Evolutionary conservation across 2,113 vertebrate genomes (phyloP).

Genomic region (Heterochromis multidens): DNA sequence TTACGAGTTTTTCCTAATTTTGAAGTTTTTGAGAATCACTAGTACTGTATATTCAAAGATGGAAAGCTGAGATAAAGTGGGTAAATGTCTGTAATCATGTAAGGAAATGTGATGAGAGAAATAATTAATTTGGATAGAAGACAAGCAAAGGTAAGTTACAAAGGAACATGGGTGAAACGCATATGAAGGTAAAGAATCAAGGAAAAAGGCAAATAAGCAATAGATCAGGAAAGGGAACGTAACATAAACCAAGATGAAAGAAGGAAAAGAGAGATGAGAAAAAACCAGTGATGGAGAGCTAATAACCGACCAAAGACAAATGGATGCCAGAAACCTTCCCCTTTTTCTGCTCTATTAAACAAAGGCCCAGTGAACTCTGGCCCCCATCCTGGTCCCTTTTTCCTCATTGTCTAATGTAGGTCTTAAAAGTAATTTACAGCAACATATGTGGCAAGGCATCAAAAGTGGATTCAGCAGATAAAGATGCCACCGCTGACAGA

Average conservation of each 20-base stretch:
- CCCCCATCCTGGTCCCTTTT: conserved; percentile 13
- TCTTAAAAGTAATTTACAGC: conserved; percentile 70
- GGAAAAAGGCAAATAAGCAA: neutral
- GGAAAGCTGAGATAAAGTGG: conserved; percentile 6
- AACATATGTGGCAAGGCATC: conserved; percentile 65
- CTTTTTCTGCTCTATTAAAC: conserved; percentile 39
- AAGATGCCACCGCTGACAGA: conserved; percentile 65
- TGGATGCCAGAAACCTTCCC: conserved; percentile 27
- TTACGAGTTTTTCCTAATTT: too few relatives aligned
- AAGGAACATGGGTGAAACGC: neutral
- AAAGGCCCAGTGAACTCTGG: conserved; percentile 21
- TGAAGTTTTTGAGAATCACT: too few relatives aligned
- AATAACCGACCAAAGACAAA: conserved; percentile 8
- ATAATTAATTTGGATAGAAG: neutral
- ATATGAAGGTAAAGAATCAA: neutral
- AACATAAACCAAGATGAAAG: neutral
- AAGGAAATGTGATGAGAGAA: neutral
- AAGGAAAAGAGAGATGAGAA: neutral
- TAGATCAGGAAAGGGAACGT: neutral
- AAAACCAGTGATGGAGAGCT: neutral
- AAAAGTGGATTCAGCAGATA: conserved; percentile 74
- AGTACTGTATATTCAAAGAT: neutral
- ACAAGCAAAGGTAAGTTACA: neutral
- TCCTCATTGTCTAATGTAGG: conserved; percentile 29
- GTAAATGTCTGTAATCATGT: neutral